Evolutionary conservation across 2,888 invertebrate genomes (phyloP).

Genomic region (Meiosimyza platycephala): DNA sequence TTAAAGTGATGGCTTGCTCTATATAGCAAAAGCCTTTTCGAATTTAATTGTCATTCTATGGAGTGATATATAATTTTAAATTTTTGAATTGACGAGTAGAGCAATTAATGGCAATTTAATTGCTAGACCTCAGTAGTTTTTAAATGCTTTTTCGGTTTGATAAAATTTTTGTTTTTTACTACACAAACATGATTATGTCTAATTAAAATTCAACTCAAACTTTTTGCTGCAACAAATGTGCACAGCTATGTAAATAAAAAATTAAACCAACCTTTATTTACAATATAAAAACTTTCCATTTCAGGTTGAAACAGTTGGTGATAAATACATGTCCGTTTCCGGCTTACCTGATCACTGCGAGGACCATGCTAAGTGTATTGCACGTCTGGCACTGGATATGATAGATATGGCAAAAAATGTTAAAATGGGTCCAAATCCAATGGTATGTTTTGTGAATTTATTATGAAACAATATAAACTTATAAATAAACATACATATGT

Average conservation of each 20-base stretch:
- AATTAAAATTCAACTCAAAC: no score
- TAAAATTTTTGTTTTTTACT: background rate
- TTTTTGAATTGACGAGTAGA: no score
- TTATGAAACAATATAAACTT: no score
- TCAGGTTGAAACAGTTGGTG: conserved; percentile 96
- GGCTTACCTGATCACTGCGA: conserved; percentile 92
- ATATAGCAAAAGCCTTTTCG: no score
- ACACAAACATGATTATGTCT: no score
- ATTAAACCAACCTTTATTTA: background rate
- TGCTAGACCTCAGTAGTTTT: no score
- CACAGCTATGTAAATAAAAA: background rate
- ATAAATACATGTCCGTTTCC: conserved; percentile 98
- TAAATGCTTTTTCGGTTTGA: no score
- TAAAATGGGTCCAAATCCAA: conserved; percentile 86
- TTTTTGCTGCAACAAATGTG: background rate
- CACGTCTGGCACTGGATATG: conserved; percentile 90
- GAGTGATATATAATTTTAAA: no score
- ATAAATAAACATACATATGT: no score
- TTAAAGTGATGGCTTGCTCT: no score
- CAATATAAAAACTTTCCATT: conserved; percentile 24
- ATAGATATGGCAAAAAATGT: conserved; percentile 93
- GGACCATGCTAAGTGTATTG: conserved; percentile 92
- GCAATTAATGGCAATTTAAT: no score
- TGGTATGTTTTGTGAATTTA: conserved; percentile 73
- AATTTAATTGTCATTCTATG: no score